Base-by-base conservation (phyloP, 1,140 invertebrate genomes). In the Oscheius sp. region DNA sequence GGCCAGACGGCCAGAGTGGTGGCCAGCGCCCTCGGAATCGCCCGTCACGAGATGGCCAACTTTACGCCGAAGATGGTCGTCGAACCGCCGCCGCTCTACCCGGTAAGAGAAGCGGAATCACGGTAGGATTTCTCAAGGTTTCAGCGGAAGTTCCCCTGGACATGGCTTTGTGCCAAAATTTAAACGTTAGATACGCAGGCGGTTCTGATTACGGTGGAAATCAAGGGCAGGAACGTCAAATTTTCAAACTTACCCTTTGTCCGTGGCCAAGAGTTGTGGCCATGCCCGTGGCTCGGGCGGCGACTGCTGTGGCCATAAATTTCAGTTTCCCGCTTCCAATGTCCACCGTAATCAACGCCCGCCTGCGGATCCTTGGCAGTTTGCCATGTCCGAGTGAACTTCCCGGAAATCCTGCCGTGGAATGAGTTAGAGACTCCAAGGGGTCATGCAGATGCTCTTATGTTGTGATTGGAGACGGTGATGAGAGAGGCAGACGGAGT, bases 1-100 rank as follows among this genome's bases (percentile, higher is more conserved):
- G 29, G 35, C 1, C 58, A 71, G 20, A 64, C 61, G 2, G 58
- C 49, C 29, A 4, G 69, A 10, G 52, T 13, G 36, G 80, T 80
- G 18, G 79, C 79, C 23, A 65, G 46, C 18, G 79, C 76, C 4
- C 58, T 79, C 15, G 79, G 79, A 45, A 80, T 79, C 42, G 52
- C 58, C 18, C 72, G 79, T n/a, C 79, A 79, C 35, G 79, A 79
- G 15, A 63, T 79, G 31, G 73, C 64, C 10, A 46, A 68, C 20
- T 81, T 68, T 49, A 36, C 36, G 69, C 74, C 66, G 1, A 68
- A 75, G 26, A 42, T 69, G 20, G 66, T 73, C n/a, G 78, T 75
- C 20, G 79, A 79, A 23, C 70, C 79, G 13, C 79, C 79, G 32
- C 67, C 61, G 23, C 29, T 75, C 1, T 79, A 76, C 68, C 79